Evolutionary conservation across 2,113 vertebrate genomes (phyloP), one percentile per base, ranked within the genome.

Genomic region (Riparia riparia): DNA sequence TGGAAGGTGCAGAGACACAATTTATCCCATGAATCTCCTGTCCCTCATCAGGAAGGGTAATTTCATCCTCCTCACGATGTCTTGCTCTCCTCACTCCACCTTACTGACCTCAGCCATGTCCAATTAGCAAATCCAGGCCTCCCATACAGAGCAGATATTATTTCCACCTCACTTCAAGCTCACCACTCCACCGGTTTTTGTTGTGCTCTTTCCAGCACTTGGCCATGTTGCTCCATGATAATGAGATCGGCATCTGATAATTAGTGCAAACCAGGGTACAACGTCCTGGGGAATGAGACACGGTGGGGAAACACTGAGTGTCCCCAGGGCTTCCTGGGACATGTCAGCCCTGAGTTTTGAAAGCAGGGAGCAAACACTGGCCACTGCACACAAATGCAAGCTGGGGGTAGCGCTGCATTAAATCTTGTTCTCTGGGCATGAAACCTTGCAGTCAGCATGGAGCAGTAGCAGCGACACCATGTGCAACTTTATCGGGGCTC

Each of bases 91-190:
- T 89, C 42, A 2, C 26, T 57, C 53, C 37, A 53, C 41, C 41
- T 57, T 14, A 32, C 31, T 34, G 60, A 70, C 89, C 60, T 78
- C 17, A 79, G 44, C 71, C 77, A 61, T 4, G 17, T 39, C 45
- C 34, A 74, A 9, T 91, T 72, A 89, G 73, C 73, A 91, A 91
- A 94, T 79, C 73, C 42, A 39, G 65, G 57, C 56, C 22, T 60
- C 45, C 31, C 18, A 24, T n/a, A 28, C 0, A 0, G 83, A 61
- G 73, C 42, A 93, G 57, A 17, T 60, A 72, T 69, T 86, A 65
- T 44, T 90, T 93, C 72, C 50, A 86, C 72, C 82, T 93, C 88
- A 66, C 91, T 65, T 89, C 60, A 61, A 54, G 51, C 73, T 88
- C 42, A 56, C 34, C 29, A 20, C 29, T 79, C 44, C 2, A 4